A percentile compares a stretch with the other conserved stretches of the same genome.
phyloP scores from a whole-genome alignment of 92 coral and sea anemone genomes.

The Epizoanthus rinbou region DNA sequence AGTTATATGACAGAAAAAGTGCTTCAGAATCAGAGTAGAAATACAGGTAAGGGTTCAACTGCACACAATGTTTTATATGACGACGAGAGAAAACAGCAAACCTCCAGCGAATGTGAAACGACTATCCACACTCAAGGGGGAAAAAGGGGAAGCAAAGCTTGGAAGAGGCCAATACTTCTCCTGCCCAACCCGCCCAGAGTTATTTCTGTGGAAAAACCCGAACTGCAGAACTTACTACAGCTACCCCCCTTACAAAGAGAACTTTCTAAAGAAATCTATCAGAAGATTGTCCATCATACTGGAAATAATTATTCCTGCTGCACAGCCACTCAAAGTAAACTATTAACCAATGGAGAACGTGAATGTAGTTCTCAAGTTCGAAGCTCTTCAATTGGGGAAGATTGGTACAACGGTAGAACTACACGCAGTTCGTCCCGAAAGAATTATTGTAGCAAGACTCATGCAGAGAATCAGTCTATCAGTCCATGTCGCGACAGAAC shows the following conservation, averaged over 20 bases:
- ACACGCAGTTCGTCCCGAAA: neutral
- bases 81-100: neutral
- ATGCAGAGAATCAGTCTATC: neutral
- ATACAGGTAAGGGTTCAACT: neutral
- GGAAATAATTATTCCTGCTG: neutral
- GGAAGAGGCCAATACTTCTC: no score
- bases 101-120: neutral
- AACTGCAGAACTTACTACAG: no score
- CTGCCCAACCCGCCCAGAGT: no score
- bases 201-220: no score
- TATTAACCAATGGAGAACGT: neutral
- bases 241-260: neutral
- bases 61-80: neutral
- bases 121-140: neutral
- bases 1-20: neutral
- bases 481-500: neutral
- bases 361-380: neutral
- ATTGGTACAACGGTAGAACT: neutral
- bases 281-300: neutral
- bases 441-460: neutral
- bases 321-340: neutral
- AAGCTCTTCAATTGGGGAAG: neutral
- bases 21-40: neutral
- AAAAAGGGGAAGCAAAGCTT: neutral
- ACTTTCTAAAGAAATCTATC: constrained; percentile 5